Evolutionary conservation across 2,797 vertebrate genomes (phyloP), one percentile per base, ranked within the genome.

Genomic region (Myotis pilosus): DNA sequence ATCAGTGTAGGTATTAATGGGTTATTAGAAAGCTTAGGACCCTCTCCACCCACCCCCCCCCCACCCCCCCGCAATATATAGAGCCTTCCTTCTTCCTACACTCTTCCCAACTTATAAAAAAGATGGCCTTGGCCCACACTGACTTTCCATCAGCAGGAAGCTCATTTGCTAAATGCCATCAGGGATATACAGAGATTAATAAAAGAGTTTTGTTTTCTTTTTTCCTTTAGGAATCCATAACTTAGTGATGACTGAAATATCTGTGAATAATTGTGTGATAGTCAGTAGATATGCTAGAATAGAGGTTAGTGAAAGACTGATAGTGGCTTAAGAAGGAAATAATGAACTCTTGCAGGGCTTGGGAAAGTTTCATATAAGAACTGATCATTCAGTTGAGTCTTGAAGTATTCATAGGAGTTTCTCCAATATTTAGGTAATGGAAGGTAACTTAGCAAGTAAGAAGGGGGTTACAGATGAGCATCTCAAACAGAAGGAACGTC

Each of bases 41-140:
- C 38, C 6, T n/a, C n/a, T n/a, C n/a, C n/a, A n/a, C n/a, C n/a
- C n/a, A n/a, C 7, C 25, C 3, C 28, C 0, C 6, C 3, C 47
- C 5, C n/a, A n/a, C n/a, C n/a, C n/a, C n/a, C n/a, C n/a, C n/a
- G n/a, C n/a, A 17, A 17, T 44, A 8, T 2, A 75, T 8, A 4
- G 28, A 68, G 5, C 10, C 62, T 81, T 30, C 66, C 75, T 44
- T 74, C 44, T 36, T 20, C 36, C 11, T 64, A 53, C 5, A 41
- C 15, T 8, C 23, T 22, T 86, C 22, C 22, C 33, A 78, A 4
- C 9, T 82, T 62, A 44, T 12, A 79, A 71, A 89, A 69, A 72
- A 25, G 19, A 41, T 68, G 22, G 1, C 36, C 7, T 83, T 90
- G 49, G 68, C 41, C 30, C 33, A 76, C 3, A 44, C 4, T 92